phyloP scores from a whole-genome alignment of 1,140 invertebrate species.

The Eurytemora carolleeae region DNA sequence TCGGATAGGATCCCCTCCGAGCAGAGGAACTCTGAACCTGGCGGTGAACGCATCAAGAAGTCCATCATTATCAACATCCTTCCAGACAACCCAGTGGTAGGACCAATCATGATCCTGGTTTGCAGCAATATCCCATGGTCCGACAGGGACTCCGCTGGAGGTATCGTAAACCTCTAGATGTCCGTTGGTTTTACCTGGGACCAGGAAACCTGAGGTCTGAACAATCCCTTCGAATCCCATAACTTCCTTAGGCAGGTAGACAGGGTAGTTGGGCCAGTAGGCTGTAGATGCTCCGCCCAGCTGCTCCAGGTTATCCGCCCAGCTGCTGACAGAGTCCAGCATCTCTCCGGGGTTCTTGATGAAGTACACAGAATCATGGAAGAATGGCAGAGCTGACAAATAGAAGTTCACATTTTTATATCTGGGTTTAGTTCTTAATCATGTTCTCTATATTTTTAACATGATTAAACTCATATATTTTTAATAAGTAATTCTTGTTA shows the following conservation, averaged over 20 bases:
- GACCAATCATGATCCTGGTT: conserved; percentile 24
- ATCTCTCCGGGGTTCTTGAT: neutral
- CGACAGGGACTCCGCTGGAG: conserved; percentile 17
- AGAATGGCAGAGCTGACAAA: conserved; percentile 15
- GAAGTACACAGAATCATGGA: neutral
- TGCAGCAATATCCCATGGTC: conserved; percentile 23
- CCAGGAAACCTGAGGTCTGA: conserved; percentile 27
- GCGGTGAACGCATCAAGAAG: conserved; percentile 27
- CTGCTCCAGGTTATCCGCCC: conserved; percentile 18
- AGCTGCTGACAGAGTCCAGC: conserved; percentile 19
- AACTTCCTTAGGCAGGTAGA: conserved; percentile 13
- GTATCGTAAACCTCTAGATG: conserved; percentile 24
- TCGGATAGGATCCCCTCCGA: conserved; percentile 20
- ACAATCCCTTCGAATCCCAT: conserved; percentile 17
- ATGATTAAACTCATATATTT: too few species aligned
- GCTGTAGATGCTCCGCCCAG: conserved; percentile 19
- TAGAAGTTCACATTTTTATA: neutral
- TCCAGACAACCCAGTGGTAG: conserved; percentile 28
- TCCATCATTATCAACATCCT: conserved; percentile 29
- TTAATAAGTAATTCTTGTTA: too few species aligned
- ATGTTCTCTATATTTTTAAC: too few species aligned
- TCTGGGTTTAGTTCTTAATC: neutral
- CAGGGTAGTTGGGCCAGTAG: conserved; percentile 22
- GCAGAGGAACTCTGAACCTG: conserved; percentile 20
- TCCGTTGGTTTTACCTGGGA: conserved; percentile 26